Percentiles rank a stretch among this genome's conserved stretches.
phyloP scores from a whole-genome alignment of 2,888 invertebrate genomes.

The Macrostomum cliftonense region DNA sequence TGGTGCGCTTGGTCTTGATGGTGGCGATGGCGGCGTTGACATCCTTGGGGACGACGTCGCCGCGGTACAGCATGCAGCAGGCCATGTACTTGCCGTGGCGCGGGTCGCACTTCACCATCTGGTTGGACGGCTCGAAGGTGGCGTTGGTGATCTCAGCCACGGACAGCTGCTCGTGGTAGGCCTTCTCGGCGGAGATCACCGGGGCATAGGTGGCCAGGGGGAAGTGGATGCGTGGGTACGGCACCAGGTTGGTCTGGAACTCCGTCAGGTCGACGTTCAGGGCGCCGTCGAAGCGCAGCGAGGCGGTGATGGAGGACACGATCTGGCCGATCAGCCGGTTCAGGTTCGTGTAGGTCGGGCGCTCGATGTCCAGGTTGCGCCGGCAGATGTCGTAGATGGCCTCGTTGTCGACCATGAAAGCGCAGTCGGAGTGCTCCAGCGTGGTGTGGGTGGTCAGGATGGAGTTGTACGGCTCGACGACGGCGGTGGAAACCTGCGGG shows the following conservation, averaged over 20 bases:
- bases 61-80: constrained; percentile 35
- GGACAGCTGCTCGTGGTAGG: constrained; percentile 61
- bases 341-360: constrained; percentile 68
- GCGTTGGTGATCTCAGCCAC: constrained; percentile 29
- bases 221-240: constrained; percentile 56
- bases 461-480: constrained; percentile 54
- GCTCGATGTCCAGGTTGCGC: constrained; percentile 59
- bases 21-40: constrained; percentile 30
- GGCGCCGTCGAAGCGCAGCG: constrained; percentile 41
- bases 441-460: constrained; percentile 86
- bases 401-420: constrained; percentile 85
- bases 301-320: constrained; percentile 37
- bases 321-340: constrained; percentile 86
- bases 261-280: constrained; percentile 42
- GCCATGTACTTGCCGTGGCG: constrained; percentile 40
- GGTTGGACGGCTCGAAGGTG: constrained; percentile 27
- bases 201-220: constrained; percentile 67
- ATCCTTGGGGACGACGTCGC: constrained; percentile 35
- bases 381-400: constrained; percentile 73
- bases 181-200: constrained; percentile 78
- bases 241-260: constrained; percentile 40
- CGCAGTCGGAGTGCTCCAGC: constrained; percentile 74
- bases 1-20: constrained; percentile 30
- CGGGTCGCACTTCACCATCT: constrained; percentile 35
- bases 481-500: constrained; percentile 45